These are phyloP conservation scores for Antechinus flavipes DNA, from an alignment of 2,113 vertebrate genomes.

Conservation along the genomic window DNA sequence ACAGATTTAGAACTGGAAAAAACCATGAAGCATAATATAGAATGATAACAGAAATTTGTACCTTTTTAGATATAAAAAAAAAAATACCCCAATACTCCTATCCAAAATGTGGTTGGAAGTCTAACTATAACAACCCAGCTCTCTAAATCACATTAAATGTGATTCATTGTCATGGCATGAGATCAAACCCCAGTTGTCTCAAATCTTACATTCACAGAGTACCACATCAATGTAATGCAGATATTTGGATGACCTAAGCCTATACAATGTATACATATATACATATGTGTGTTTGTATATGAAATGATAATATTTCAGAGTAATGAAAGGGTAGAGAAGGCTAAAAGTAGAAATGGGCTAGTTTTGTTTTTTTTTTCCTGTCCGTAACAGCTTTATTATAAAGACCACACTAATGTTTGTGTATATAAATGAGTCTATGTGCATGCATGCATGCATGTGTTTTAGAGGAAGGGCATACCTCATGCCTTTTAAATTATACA, in stretches of 20 bases:
- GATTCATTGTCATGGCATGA: too few species aligned
- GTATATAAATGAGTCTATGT: neutral
- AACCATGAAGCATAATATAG: too few species aligned
- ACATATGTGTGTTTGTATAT: neutral
- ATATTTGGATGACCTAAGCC: neutral
- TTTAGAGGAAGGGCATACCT: constrained; percentile 20
- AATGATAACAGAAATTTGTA: too few species aligned
- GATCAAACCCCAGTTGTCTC: neutral
- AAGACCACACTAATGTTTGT: constrained; percentile 26
- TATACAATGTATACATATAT: neutral
- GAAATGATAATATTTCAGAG: neutral
- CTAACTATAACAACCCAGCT: too few species aligned
- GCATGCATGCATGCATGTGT: neutral
- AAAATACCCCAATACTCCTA: too few species aligned
- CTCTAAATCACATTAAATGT: too few species aligned
- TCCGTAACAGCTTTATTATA: neutral
- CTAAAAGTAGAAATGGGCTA: neutral
- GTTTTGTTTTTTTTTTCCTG: constrained; percentile 16
- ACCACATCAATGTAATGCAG: neutral
- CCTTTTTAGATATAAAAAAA: neutral
- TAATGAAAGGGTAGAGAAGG: neutral
- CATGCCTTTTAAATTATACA: neutral
- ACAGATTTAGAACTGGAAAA: too few species aligned
- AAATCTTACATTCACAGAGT: neutral
- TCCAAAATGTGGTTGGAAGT: too few species aligned